These are phyloP conservation scores for Saccopteryx leptura DNA, from an alignment of 2,113 vertebrate species.

Conservation along the genomic window DNA sequence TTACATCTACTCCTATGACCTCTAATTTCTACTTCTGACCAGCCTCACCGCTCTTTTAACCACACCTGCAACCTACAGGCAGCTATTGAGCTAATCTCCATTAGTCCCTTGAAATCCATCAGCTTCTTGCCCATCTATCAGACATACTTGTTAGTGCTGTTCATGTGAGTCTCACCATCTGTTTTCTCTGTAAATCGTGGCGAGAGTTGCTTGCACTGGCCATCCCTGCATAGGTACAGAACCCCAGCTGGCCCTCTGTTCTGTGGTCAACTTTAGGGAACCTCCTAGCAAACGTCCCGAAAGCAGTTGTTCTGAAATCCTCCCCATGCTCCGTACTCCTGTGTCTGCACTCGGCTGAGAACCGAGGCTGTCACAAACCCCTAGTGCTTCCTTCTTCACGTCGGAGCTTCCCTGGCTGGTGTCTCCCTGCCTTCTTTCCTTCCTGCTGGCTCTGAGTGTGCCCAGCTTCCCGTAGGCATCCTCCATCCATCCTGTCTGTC, in stretches of 20 bases:
- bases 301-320: background rate
- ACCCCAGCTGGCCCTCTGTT: background rate
- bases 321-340: rapidly evolving
- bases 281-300: background rate
- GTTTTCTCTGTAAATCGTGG: background rate
- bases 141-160: background rate
- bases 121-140: background rate
- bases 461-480: background rate
- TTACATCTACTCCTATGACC: background rate
- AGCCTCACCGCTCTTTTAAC: background rate
- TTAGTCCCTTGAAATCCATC: background rate
- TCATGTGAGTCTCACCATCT: background rate
- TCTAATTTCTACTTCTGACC: background rate
- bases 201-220: background rate
- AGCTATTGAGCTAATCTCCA: background rate
- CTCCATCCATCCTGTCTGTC: too few species aligned
- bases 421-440: background rate
- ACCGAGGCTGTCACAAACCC: background rate
- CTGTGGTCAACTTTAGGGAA: background rate
- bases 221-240: background rate
- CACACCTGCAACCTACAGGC: background rate
- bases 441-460: background rate
- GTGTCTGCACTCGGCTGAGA: background rate
- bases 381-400: background rate
- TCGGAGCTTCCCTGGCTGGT: background rate